Evolutionary conservation across 2,888 invertebrate genomes (phyloP).

Genomic region (Drosophila longiperda): DNA sequence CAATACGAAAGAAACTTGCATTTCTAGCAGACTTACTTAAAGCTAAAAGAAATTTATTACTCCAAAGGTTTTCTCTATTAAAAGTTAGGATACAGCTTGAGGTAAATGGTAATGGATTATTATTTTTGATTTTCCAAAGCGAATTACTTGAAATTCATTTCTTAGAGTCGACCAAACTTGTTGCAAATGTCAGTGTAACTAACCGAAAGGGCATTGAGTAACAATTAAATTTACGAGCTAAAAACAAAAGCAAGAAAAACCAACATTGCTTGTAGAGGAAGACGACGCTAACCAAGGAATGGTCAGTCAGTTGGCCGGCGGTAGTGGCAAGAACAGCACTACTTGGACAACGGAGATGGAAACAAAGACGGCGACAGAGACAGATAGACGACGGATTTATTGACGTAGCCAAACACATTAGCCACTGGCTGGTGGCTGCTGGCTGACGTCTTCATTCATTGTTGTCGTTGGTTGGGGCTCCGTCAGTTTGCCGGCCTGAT

Average conservation of each 20-base stretch:
- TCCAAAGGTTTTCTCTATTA: neutral
- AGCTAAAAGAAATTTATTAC: neutral
- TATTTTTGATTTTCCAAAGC: too few relatives aligned
- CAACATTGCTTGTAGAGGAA: conserved; percentile 19
- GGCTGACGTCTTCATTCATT: conserved; percentile 28
- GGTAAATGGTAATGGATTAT: too few relatives aligned
- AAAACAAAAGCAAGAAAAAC: conserved; percentile 11
- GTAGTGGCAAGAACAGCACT: conserved; percentile 46
- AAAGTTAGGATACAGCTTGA: neutral
- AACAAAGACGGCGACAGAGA: neutral
- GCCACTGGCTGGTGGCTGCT: conserved; percentile 34
- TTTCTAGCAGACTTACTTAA: neutral
- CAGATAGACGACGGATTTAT: conserved; percentile 68
- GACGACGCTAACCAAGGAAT: conserved; percentile 45
- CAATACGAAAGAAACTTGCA: neutral
- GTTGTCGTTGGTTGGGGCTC: conserved; percentile 38
- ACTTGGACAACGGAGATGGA: conserved; percentile 25
- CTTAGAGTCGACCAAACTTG: neutral
- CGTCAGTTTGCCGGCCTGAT: conserved; percentile 55
- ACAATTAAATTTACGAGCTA: conserved; percentile 64
- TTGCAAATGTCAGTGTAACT: conserved; percentile 21
- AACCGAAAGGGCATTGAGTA: conserved; percentile 44
- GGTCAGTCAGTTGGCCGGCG: conserved; percentile 51
- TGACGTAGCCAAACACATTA: conserved; percentile 78
- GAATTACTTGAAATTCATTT: too few relatives aligned